Evolutionary conservation across 2,113 vertebrate genomes (phyloP).

Genomic region (Picathartes gymnocephalus): DNA sequence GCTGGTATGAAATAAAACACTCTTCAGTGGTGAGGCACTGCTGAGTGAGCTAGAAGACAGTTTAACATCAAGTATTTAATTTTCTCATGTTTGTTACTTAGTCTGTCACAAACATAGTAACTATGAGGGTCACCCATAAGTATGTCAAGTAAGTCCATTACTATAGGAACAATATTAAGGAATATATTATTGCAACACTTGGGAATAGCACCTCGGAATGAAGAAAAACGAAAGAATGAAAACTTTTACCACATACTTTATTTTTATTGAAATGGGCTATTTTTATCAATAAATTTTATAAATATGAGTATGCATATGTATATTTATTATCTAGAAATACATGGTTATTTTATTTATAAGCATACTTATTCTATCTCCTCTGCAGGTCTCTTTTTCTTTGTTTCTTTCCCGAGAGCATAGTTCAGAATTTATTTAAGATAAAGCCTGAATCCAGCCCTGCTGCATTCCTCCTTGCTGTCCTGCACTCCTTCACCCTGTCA

Average conservation of each 20-base stretch:
- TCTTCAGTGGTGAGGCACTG: not conserved
- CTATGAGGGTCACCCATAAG: not conserved
- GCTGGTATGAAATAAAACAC: not conserved
- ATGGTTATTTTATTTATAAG: not conserved
- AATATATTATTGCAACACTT: not conserved
- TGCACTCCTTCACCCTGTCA: not conserved
- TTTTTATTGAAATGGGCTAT: not conserved
- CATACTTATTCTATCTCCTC: not conserved
- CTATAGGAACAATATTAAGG: not conserved
- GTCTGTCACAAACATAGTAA: not conserved
- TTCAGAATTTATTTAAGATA: not conserved
- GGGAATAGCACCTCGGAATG: not conserved
- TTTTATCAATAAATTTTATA: not conserved
- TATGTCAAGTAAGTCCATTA: not conserved
- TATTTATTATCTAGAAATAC: not conserved
- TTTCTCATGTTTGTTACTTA: not conserved
- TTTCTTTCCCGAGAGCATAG: not conserved
- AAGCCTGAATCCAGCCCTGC: not conserved
- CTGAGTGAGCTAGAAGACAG: not conserved
- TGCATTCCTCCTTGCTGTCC: not conserved
- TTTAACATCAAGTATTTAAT: not conserved
- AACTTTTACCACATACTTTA: not conserved
- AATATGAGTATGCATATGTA: not conserved
- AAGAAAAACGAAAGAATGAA: not conserved
- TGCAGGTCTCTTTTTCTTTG: not conserved